Evolutionary conservation across 1,140 invertebrate species (phyloP).

Genomic region (Meloidogyne chitwoodi): DNA sequence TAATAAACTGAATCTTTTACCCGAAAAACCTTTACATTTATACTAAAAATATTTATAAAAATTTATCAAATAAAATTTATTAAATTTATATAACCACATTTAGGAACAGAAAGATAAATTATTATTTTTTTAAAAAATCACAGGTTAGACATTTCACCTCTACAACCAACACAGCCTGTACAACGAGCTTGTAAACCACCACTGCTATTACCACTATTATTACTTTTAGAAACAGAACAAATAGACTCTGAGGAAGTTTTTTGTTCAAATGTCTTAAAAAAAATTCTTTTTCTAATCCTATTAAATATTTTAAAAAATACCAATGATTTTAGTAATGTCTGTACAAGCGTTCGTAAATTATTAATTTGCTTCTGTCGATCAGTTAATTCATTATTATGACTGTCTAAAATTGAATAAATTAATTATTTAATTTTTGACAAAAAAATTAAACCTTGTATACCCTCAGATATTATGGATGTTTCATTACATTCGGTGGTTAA

Average conservation of each 20-base stretch:
- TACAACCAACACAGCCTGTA: constrained; percentile 26
- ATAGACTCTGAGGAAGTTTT: background rate
- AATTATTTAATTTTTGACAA: background rate
- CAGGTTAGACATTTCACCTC: constrained; percentile 25
- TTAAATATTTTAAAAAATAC: background rate
- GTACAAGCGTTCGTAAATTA: background rate
- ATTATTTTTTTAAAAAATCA: constrained; percentile 4
- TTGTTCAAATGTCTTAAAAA: background rate
- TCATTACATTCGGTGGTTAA: background rate
- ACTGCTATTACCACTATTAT: too few relatives aligned
- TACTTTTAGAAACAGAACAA: background rate
- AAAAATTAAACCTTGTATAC: background rate
- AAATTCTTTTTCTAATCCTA: background rate
- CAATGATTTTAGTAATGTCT: background rate
- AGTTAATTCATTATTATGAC: background rate
- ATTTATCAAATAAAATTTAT: background rate
- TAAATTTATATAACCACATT: background rate
- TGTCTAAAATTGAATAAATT: background rate
- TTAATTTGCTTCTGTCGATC: background rate
- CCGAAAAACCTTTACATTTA: too few relatives aligned
- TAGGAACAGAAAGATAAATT: background rate
- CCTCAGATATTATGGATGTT: background rate
- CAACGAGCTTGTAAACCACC: constrained; percentile 4
- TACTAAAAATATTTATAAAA: too few relatives aligned
- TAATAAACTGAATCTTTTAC: too few relatives aligned